phyloP scores from a whole-genome alignment of 2,888 invertebrate species.

The Laothoe populi region DNA sequence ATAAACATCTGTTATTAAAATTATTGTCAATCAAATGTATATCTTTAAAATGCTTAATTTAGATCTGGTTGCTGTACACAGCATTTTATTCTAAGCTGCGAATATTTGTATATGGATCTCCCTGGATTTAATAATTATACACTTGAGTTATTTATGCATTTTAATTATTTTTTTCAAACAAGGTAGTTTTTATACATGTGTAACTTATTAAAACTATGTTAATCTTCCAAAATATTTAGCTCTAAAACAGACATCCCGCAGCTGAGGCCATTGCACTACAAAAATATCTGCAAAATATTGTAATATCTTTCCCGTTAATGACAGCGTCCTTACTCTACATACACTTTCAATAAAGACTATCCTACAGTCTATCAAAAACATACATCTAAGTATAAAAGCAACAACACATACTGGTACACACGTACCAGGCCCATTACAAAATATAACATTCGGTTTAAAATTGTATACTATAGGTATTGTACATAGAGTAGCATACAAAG shows the following conservation, averaged over 20 bases:
- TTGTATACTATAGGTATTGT: constrained; percentile 88
- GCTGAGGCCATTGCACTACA: constrained; percentile 96
- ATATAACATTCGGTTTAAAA: constrained; percentile 91
- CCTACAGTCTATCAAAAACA: constrained; percentile 87
- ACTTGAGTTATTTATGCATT: constrained; percentile 45
- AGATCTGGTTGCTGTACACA: constrained; percentile 25
- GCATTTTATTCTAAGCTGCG: constrained; percentile 36
- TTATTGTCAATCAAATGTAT: constrained; percentile 6
- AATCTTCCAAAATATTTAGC: constrained; percentile 91
- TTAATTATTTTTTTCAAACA: constrained; percentile 1
- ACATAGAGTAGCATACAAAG: constrained; percentile 88
- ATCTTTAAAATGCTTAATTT: constrained; percentile 20
- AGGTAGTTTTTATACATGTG: not conserved
- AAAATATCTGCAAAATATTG: constrained; percentile 93
- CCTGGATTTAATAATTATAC: constrained; percentile 55
- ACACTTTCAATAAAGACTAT: constrained; percentile 98
- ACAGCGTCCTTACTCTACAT: constrained; percentile 95
- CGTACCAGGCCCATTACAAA: constrained; percentile 98
- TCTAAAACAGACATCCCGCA: constrained; percentile 87
- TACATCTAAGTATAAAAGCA: constrained; percentile 89
- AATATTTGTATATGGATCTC: constrained; percentile 55
- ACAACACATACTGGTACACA: constrained; percentile 95
- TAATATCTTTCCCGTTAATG: constrained; percentile 94
- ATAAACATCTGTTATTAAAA: constrained; percentile 1
- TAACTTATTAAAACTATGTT: constrained; percentile 63